These are phyloP conservation scores for Agriopis marginaria DNA, from an alignment of 2,888 invertebrate genomes.

Conservation along the genomic window DNA sequence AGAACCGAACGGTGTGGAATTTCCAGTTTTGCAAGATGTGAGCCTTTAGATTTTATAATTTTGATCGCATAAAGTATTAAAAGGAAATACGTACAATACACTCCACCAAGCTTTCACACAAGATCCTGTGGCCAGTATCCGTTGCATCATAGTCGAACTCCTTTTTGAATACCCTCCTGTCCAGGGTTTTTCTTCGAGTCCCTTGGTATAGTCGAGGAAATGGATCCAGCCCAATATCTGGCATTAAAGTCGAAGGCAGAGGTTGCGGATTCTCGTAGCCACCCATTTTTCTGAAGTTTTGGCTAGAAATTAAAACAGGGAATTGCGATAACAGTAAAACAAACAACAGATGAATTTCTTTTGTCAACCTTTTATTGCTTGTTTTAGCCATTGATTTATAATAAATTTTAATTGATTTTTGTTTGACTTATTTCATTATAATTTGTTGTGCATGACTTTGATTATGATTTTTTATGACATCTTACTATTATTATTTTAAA, in stretches of 20 bases:
- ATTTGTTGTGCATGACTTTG: too few relatives aligned
- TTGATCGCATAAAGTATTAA: background rate
- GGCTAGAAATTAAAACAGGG: conserved; percentile 44
- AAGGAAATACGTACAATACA: conserved; percentile 55
- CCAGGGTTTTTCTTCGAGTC: conserved; percentile 41
- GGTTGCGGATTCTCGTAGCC: conserved; percentile 55
- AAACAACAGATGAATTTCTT: too few relatives aligned
- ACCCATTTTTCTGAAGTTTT: conserved; percentile 21
- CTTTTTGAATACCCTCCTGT: conserved; percentile 61
- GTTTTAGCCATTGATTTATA: too few relatives aligned
- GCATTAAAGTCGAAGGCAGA: conserved; percentile 45
- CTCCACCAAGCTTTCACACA: conserved; percentile 59
- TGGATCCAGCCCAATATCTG: conserved; percentile 37
- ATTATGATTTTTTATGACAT: too few relatives aligned
- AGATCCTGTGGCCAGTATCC: conserved; percentile 56
- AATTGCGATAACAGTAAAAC: too few relatives aligned
- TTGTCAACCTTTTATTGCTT: too few relatives aligned
- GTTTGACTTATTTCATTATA: too few relatives aligned
- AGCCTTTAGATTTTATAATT: too few relatives aligned
- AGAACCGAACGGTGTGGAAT: too few relatives aligned
- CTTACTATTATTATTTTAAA: too few relatives aligned
- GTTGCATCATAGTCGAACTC: conserved; percentile 56
- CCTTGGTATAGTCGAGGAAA: conserved; percentile 67
- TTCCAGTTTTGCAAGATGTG: too few relatives aligned
- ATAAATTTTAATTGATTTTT: too few relatives aligned